Evolutionary conservation across 2,888 invertebrate species (phyloP).

Genomic region (Thumatha senex): DNA sequence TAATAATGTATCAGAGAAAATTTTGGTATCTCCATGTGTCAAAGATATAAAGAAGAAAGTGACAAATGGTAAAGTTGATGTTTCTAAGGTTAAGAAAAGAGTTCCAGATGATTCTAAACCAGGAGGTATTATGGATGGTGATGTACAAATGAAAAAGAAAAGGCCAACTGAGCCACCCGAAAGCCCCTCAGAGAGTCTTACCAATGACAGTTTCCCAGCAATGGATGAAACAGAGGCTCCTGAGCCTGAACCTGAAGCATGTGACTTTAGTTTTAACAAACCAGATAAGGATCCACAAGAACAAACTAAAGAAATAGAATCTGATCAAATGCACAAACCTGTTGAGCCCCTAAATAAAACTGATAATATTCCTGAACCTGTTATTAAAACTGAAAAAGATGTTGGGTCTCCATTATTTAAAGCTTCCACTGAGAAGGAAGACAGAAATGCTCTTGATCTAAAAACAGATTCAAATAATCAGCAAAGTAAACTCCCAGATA

Average conservation of each 20-base stretch:
- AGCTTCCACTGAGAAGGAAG: slow-evolving; percentile 62
- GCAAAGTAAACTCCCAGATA: slow-evolving; percentile 55
- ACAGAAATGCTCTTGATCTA: slow-evolving; percentile 65
- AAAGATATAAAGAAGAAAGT: slow-evolving; percentile 76
- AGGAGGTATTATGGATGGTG: slow-evolving; percentile 84
- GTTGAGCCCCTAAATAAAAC: slow-evolving; percentile 63
- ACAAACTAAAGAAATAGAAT: slow-evolving; percentile 64
- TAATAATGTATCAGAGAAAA: slow-evolving; percentile 70
- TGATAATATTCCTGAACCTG: slow-evolving; percentile 59
- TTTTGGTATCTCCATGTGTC: slow-evolving; percentile 64
- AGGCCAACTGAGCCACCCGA: slow-evolving; percentile 82
- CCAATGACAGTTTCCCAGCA: slow-evolving; percentile 93
- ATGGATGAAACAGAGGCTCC: slow-evolving; percentile 87
- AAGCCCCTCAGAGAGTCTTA: slow-evolving; percentile 93
- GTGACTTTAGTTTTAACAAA: slow-evolving; percentile 78
- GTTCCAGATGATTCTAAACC: slow-evolving; percentile 80
- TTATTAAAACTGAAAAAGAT: slow-evolving; percentile 71
- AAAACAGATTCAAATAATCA: slow-evolving; percentile 62
- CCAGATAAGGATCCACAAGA: slow-evolving; percentile 69
- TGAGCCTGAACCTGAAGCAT: slow-evolving; percentile 74
- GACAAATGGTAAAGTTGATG: slow-evolving; percentile 77
- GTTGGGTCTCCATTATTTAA: slow-evolving; percentile 60
- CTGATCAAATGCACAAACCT: slow-evolving; percentile 57
- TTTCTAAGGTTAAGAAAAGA: slow-evolving; percentile 84
- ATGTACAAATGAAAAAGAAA: slow-evolving; percentile 84